phyloP scores from a whole-genome alignment of 2,113 vertebrate species.

The Myiopsitta monachus region DNA sequence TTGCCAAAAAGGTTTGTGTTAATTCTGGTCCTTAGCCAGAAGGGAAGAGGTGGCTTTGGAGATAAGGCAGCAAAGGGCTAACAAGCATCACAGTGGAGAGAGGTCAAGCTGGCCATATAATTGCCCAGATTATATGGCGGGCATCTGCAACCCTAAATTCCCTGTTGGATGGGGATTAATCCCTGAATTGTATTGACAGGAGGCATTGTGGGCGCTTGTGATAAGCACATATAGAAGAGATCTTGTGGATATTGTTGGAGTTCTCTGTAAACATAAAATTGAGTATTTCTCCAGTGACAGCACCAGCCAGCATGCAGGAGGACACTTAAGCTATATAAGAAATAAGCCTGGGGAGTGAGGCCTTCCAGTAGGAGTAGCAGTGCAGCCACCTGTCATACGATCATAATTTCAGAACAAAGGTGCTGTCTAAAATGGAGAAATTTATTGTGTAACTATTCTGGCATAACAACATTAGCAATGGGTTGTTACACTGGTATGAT shows the following conservation, averaged over 20 bases:
- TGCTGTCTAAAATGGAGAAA: not conserved
- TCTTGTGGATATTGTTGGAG: accelerated
- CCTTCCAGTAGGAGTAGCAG: not conserved
- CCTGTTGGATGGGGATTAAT: not conserved
- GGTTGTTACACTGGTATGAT: not conserved
- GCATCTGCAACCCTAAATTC: not conserved
- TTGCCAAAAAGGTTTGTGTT: not conserved
- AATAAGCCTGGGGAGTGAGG: not conserved
- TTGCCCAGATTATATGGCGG: not conserved
- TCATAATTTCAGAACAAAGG: not conserved
- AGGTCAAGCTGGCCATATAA: not conserved
- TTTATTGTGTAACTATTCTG: not conserved
- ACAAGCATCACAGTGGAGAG: not conserved
- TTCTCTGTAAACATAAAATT: not conserved
- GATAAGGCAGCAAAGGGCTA: not conserved
- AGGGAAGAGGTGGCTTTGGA: not conserved
- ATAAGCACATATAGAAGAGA: not conserved
- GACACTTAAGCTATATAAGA: not conserved
- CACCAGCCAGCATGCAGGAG: not conserved
- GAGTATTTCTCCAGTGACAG: not conserved
- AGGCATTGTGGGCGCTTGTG: not conserved
- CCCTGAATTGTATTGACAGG: not conserved
- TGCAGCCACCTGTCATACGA: not conserved
- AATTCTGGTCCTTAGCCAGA: not conserved
- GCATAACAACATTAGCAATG: not conserved